Percentiles rank a stretch among this genome's conserved stretches.
These are phyloP conservation scores for Uropsilus gracilis DNA, from an alignment of 2,113 vertebrate genomes.

Conservation along the genomic window DNA sequence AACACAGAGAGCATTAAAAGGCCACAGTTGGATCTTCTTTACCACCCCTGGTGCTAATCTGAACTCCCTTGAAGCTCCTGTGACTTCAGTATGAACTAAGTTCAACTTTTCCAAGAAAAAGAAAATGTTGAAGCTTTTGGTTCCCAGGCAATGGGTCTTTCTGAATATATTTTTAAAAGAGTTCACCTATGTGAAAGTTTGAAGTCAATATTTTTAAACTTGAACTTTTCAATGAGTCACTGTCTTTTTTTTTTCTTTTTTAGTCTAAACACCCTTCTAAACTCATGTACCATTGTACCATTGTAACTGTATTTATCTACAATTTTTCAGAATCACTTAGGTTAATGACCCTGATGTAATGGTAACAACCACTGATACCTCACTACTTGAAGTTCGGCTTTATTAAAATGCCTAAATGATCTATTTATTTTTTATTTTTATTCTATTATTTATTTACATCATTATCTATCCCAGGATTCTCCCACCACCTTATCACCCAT, in stretches of 20 bases:
- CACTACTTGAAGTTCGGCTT: constrained; percentile 78
- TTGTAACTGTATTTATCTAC: constrained; percentile 69
- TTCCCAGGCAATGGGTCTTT: constrained; percentile 26
- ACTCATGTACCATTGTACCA: constrained; percentile 59
- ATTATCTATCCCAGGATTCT: no score
- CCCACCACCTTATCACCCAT: no score
- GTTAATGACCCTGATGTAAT: constrained; percentile 83
- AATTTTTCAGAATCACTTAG: constrained; percentile 80
- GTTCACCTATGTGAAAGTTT: constrained; percentile 66
- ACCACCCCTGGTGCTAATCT: constrained; percentile 61
- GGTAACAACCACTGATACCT: constrained; percentile 82
- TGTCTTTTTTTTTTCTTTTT: not conserved
- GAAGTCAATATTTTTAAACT: constrained; percentile 75
- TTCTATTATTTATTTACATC: no score
- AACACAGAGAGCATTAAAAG: constrained; percentile 73
- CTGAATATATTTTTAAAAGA: constrained; percentile 30
- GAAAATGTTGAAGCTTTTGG: constrained; percentile 55
- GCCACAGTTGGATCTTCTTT: constrained; percentile 69
- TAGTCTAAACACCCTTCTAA: constrained; percentile 59
- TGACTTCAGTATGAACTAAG: constrained; percentile 70
- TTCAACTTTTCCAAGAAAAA: constrained; percentile 50
- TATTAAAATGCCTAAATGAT: constrained; percentile 81
- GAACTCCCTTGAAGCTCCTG: constrained; percentile 66
- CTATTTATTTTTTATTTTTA: no score
- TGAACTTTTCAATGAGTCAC: constrained; percentile 75